A percentile compares a stretch with the other conserved stretches of the same genome.
These are phyloP conservation scores for Desmodus rotundus DNA, from an alignment of 2,113 vertebrate species.

Conservation along the genomic window DNA sequence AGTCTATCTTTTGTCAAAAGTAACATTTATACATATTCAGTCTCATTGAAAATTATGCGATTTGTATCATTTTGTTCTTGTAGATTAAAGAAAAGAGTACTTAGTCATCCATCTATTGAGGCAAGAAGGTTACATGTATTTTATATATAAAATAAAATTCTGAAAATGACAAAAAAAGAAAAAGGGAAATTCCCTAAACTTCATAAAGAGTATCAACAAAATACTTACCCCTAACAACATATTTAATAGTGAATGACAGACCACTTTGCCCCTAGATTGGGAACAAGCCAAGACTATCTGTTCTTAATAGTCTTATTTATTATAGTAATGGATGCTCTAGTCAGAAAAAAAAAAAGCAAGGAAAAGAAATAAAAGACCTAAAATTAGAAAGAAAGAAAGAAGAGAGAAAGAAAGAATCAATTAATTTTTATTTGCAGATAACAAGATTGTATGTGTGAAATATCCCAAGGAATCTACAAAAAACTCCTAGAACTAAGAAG, in stretches of 20 bases:
- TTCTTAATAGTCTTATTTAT: not conserved
- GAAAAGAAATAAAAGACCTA: not conserved
- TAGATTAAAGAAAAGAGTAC: slow-evolving; percentile 38
- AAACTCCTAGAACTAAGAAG: not conserved
- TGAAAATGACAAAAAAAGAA: not conserved
- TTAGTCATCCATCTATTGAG: not conserved
- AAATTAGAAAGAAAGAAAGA: not conserved
- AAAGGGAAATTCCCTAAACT: no score
- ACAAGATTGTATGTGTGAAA: not conserved
- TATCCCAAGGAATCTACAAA: not conserved
- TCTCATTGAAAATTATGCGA: slow-evolving; percentile 67
- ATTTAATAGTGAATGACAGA: not conserved
- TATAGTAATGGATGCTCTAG: not conserved
- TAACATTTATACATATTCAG: slow-evolving; percentile 11
- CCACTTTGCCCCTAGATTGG: not conserved
- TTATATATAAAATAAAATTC: slow-evolving; percentile 21
- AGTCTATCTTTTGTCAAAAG: slow-evolving; percentile 45
- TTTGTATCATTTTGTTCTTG: slow-evolving; percentile 70
- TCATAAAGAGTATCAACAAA: no score
- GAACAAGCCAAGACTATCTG: not conserved
- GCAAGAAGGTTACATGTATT: not conserved
- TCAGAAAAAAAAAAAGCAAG: not conserved
- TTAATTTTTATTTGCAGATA: not conserved
- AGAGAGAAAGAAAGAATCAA: not conserved
- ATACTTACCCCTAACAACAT: not conserved